These are phyloP conservation scores for Platycheirus rosarum DNA, from an alignment of 2,888 invertebrate genomes.

Conservation along the genomic window DNA sequence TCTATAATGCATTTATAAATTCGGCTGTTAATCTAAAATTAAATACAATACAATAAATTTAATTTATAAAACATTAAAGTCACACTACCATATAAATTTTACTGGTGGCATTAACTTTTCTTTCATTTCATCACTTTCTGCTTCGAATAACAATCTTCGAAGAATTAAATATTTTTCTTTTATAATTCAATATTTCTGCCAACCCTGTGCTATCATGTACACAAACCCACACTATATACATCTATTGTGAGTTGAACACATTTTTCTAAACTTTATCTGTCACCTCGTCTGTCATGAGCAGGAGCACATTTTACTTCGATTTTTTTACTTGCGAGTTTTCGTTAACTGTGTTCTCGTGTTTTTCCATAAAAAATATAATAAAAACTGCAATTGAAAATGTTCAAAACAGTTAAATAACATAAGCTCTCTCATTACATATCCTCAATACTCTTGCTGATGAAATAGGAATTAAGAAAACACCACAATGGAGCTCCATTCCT, in stretches of 20 bases:
- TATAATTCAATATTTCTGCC: no score
- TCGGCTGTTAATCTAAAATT: no score
- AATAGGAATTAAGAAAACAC: conserved; percentile 9
- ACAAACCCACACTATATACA: conserved; percentile 25
- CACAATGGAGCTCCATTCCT: conserved; percentile 80
- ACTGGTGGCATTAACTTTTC: no score
- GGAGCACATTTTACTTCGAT: not conserved
- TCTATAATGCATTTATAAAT: no score
- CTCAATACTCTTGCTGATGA: conserved; percentile 1
- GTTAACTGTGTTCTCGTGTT: conserved; percentile 23
- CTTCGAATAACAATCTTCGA: no score
- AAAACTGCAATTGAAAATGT: conserved; percentile 15
- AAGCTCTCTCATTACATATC: not conserved
- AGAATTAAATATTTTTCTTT: no score
- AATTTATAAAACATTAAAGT: no score
- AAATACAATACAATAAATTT: no score
- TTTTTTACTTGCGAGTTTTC: conserved; percentile 28
- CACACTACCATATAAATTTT: no score
- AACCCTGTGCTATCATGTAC: conserved; percentile 19
- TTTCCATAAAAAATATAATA: conserved; percentile 3
- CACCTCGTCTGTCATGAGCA: conserved; percentile 17
- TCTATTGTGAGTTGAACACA: conserved; percentile 42
- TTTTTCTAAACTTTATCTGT: conserved; percentile 4
- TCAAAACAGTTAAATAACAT: conserved; percentile 1
- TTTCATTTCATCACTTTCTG: no score